phyloP scores from a whole-genome alignment of 2,113 vertebrate genomes.

The Meles meles region DNA sequence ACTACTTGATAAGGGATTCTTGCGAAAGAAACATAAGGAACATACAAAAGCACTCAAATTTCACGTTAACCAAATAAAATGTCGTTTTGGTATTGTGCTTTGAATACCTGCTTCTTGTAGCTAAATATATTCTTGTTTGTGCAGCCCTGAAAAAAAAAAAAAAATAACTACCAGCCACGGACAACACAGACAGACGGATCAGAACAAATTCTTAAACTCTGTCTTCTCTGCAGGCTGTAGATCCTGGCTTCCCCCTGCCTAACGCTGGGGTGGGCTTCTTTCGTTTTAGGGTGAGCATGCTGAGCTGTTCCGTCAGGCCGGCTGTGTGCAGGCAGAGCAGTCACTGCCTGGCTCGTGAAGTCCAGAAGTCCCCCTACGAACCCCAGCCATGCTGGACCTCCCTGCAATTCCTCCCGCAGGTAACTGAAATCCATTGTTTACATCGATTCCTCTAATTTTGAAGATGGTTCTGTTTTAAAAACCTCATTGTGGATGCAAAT shows the following conservation, averaged over 20 bases:
- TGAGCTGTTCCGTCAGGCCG: not conserved
- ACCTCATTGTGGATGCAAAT: not conserved
- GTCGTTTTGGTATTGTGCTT: not conserved
- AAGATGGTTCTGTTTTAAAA: not conserved
- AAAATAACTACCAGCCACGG: not conserved
- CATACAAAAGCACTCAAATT: not conserved
- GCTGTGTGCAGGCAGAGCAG: not conserved
- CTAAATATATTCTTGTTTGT: conserved; percentile 17
- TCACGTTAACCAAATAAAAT: conserved; percentile 23
- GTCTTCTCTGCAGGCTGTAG: not conserved
- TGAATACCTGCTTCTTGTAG: conserved; percentile 21
- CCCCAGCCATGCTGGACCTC: too few relatives aligned
- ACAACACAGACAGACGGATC: not conserved
- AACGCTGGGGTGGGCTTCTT: not conserved
- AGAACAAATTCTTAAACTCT: not conserved
- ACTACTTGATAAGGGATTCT: not conserved
- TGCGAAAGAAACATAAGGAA: not conserved
- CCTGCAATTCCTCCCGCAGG: not conserved
- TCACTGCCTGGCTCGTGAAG: not conserved
- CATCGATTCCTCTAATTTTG: not conserved
- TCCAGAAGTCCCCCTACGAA: not conserved
- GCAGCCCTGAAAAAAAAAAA: not conserved
- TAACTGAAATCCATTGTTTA: not conserved
- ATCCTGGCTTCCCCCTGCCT: not conserved
- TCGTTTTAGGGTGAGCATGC: not conserved